Evolutionary conservation across 2,797 vertebrate genomes (phyloP).

Genomic region (Hyperoplus immaculatus): DNA sequence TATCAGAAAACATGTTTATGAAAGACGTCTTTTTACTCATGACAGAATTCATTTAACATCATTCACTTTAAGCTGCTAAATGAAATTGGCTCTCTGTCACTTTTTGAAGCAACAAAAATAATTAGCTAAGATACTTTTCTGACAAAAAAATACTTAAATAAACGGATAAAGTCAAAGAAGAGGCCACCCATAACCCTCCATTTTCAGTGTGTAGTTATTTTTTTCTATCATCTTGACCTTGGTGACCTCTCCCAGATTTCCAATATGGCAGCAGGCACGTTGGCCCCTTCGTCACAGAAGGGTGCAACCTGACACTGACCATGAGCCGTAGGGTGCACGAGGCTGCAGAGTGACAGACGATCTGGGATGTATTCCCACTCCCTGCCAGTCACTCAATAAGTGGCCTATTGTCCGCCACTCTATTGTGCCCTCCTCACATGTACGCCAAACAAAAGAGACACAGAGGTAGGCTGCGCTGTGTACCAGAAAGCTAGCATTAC

Average conservation of each 20-base stretch:
- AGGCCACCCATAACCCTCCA: no score
- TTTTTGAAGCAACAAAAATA: background rate
- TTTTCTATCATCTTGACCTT: slow-evolving; percentile 43
- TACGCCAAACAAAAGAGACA: slow-evolving; percentile 70
- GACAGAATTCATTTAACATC: no score
- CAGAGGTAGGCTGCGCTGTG: slow-evolving; percentile 66
- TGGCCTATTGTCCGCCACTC: slow-evolving; percentile 73
- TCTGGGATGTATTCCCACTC: slow-evolving; percentile 72
- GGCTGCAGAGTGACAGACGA: slow-evolving; percentile 70
- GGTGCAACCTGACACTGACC: slow-evolving; percentile 71
- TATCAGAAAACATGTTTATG: slow-evolving; percentile 42
- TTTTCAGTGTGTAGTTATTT: background rate
- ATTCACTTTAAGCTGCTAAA: slow-evolving; percentile 37
- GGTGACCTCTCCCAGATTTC: slow-evolving; percentile 66
- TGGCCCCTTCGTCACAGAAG: slow-evolving; percentile 44
- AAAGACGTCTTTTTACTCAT: slow-evolving; percentile 23
- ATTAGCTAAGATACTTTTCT: no score
- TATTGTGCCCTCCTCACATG: slow-evolving; percentile 79
- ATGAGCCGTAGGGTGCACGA: slow-evolving; percentile 51
- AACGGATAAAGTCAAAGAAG: background rate
- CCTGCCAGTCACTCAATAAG: slow-evolving; percentile 80
- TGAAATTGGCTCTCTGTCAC: slow-evolving; percentile 2
- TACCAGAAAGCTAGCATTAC: slow-evolving; percentile 68
- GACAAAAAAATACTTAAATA: background rate
- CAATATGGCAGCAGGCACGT: slow-evolving; percentile 46